Evolutionary conservation across 2,113 vertebrate genomes (phyloP).

Genomic region (Progne subis): DNA sequence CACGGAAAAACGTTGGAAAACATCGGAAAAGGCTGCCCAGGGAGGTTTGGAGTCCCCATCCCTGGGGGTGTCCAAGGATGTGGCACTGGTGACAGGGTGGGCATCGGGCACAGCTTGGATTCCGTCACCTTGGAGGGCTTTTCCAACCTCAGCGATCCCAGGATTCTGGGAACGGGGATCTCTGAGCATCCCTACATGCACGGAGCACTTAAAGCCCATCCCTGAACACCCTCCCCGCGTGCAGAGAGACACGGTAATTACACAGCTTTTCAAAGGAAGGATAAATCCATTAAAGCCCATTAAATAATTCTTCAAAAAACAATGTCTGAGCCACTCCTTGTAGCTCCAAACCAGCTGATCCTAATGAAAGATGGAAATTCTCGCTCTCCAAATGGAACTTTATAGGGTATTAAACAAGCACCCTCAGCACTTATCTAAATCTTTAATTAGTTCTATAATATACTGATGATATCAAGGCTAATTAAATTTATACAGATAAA

Average conservation of each 20-base stretch:
- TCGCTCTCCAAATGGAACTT: constrained; percentile 76
- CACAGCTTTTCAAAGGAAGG: constrained; percentile 55
- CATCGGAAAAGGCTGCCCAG: not conserved
- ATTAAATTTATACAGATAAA: constrained; percentile 89
- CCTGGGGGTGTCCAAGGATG: not conserved
- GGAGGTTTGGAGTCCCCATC: not conserved
- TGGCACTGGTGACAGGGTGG: not conserved
- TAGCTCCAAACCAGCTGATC: not conserved
- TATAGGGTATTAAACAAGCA: constrained; percentile 80
- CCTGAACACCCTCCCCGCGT: not conserved
- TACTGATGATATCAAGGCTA: constrained; percentile 85
- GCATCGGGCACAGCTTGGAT: accelerated
- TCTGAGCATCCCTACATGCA: accelerated
- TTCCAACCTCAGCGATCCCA: accelerated
- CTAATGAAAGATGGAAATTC: constrained; percentile 65
- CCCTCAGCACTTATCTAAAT: constrained; percentile 85
- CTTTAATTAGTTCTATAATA: constrained; percentile 89
- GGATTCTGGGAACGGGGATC: not conserved
- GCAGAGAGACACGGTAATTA: constrained; percentile 41
- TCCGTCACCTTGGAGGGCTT: not conserved
- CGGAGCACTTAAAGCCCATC: accelerated
- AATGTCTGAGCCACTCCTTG: constrained; percentile 37
- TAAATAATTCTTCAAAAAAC: constrained; percentile 61
- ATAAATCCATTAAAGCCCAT: constrained; percentile 65
- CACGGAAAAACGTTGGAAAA: not conserved